phyloP scores from a whole-genome alignment of 2,888 invertebrate species.

The Perizoma affinitatum region DNA sequence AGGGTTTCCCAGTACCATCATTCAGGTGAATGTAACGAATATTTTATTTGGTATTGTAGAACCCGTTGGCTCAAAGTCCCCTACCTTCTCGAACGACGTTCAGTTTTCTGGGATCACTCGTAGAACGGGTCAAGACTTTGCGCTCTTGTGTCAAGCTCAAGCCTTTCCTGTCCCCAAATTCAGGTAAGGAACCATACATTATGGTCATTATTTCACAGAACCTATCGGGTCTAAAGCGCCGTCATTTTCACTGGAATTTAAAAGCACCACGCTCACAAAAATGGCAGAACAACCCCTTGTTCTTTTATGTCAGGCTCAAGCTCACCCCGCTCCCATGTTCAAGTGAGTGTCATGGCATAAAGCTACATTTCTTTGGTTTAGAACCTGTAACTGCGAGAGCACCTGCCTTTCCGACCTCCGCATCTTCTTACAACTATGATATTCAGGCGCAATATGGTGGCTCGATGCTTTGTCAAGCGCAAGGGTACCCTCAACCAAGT shows the following conservation, averaged over 20 bases:
- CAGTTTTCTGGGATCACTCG: constrained; percentile 88
- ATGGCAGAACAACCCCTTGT: constrained; percentile 80
- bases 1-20: constrained; percentile 87
- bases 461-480: constrained; percentile 83
- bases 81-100: constrained; percentile 87
- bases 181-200: constrained; percentile 64
- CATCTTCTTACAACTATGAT: constrained; percentile 78
- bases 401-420: constrained; percentile 79
- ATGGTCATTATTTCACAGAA: constrained; percentile 68
- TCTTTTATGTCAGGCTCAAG: constrained; percentile 88
- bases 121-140: constrained; percentile 85
- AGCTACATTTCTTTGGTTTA: constrained; percentile 57
- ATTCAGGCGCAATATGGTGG: constrained; percentile 67
- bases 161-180: constrained; percentile 88
- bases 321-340: constrained; percentile 87
- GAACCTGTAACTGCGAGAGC: constrained; percentile 80
- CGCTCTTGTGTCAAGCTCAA: constrained; percentile 90
- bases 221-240: constrained; percentile 86
- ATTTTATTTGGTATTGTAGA: constrained; percentile 76
- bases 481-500: constrained; percentile 86
- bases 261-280: constrained; percentile 85
- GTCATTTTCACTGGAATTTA: constrained; percentile 81
- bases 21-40: constrained; percentile 85
- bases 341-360: constrained; percentile 80
- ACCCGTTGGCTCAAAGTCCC: constrained; percentile 89